A percentile compares a stretch with the other conserved stretches of the same genome.
phyloP scores from a whole-genome alignment of 2,797 vertebrate species.

The Sphenodon punctatus region DNA sequence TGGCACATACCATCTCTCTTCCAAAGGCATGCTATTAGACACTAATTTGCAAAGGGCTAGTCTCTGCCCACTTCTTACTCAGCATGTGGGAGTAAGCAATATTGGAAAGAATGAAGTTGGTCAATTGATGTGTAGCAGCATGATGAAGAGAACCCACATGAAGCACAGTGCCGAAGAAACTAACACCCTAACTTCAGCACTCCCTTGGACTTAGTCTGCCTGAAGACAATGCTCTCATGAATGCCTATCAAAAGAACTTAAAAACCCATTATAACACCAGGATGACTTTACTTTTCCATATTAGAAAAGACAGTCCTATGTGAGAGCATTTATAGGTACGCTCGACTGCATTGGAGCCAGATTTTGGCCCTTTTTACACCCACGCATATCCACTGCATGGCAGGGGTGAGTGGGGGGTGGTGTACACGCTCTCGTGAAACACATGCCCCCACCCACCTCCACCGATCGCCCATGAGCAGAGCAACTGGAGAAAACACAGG shows the following conservation, averaged over 20 bases:
- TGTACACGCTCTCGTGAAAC: too few relatives aligned
- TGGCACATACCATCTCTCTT: background rate
- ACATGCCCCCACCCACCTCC: too few relatives aligned
- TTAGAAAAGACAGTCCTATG: too few relatives aligned
- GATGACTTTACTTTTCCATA: background rate
- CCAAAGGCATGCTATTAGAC: background rate
- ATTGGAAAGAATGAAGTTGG: background rate
- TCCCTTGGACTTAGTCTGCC: background rate
- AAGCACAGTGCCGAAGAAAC: background rate
- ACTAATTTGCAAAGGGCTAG: background rate
- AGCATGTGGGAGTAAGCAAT: background rate
- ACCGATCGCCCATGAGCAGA: too few relatives aligned
- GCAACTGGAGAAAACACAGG: too few relatives aligned
- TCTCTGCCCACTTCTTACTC: background rate
- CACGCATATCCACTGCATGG: too few relatives aligned
- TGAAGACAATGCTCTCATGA: background rate
- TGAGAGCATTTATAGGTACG: too few relatives aligned
- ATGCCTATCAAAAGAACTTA: background rate
- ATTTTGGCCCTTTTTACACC: too few relatives aligned
- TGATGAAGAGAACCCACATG: background rate
- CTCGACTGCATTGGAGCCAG: too few relatives aligned
- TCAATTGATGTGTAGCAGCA: background rate
- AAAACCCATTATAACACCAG: background rate
- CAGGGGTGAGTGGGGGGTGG: too few relatives aligned
- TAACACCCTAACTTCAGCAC: background rate